phyloP scores from a whole-genome alignment of 2,797 vertebrate species.

The Bradypus variegatus region DNA sequence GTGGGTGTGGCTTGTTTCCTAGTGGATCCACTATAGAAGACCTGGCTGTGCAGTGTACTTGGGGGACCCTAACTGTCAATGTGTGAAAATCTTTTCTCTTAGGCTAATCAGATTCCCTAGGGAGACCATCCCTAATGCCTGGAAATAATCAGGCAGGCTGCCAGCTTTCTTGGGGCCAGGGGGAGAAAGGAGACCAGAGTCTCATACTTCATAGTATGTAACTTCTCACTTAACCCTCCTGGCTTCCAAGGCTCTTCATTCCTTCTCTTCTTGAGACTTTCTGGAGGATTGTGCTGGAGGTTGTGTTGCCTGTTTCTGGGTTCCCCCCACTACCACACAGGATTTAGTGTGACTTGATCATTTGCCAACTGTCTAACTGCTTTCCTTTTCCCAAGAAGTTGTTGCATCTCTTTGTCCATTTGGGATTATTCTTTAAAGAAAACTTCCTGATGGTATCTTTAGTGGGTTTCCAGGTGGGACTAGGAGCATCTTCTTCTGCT shows the following conservation, averaged over 20 bases:
- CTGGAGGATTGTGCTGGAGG: background rate
- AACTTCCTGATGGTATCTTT: background rate
- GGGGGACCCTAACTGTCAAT: background rate
- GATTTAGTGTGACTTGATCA: background rate
- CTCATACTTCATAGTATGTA: accelerated
- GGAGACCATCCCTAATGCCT: background rate
- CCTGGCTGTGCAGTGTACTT: background rate
- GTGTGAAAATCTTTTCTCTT: background rate
- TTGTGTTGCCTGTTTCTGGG: background rate
- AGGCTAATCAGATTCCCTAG: background rate
- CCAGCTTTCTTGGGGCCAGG: background rate
- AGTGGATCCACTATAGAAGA: background rate
- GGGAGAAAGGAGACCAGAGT: background rate
- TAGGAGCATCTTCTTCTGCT: background rate
- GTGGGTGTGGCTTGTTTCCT: background rate
- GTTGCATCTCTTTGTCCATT: background rate
- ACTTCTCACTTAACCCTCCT: background rate
- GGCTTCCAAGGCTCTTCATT: background rate
- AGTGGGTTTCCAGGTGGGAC: background rate
- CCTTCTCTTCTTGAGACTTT: background rate
- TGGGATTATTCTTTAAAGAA: background rate
- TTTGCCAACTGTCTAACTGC: background rate
- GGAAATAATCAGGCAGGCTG: background rate
- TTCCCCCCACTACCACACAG: background rate
- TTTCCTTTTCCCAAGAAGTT: background rate